Evolutionary conservation across 2,113 vertebrate genomes (phyloP), one percentile per base, ranked within the genome.

Genomic region (Tetrax tetrax): DNA sequence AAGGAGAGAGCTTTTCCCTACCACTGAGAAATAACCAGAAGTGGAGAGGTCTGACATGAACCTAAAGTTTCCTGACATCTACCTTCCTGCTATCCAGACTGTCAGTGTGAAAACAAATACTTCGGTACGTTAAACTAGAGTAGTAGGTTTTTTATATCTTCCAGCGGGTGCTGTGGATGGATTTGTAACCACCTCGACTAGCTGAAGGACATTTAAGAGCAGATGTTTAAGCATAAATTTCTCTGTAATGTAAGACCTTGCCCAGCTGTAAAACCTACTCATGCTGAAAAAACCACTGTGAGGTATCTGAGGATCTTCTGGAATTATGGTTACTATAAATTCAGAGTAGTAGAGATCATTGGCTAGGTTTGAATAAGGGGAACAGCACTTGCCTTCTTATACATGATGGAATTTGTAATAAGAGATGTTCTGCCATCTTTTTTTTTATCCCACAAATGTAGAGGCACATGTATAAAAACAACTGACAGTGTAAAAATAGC

Each of bases 271-370:
- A 93, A 93, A 77, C 20, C 11, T 82, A 76, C 90, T 94, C 3
- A 6, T 60, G 57, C 57, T 87, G 87, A 65, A 75, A 94, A 95
- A 85, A 9, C 0, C 53, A 65, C 78, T 53, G 14, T 57, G 83
- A 95, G 78, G 77, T 82, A 96, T 95, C 82, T 14, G 50, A 91
- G 72, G 87, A 94, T 95, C 74, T 96, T 85, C 64, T 91, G 87
- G 87, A 96, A 95, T 97, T 95, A 83, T 14, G 37, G 81, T 91
- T 93, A 51, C 95, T 95, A 91, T 94, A 95, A 96, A 96, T 91
- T 95, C 57, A 91, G 82, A 57, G 43, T 54, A 84, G 61, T 70
- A 87, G 94, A 69, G 63, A 75, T 82, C 12, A 13, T 38, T 87
- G 89, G 27, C 65, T 76, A 70, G 6, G 10, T 53, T 91, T 87